phyloP scores from a whole-genome alignment of 2,797 vertebrate species.

The Chloroceryle amazona region DNA sequence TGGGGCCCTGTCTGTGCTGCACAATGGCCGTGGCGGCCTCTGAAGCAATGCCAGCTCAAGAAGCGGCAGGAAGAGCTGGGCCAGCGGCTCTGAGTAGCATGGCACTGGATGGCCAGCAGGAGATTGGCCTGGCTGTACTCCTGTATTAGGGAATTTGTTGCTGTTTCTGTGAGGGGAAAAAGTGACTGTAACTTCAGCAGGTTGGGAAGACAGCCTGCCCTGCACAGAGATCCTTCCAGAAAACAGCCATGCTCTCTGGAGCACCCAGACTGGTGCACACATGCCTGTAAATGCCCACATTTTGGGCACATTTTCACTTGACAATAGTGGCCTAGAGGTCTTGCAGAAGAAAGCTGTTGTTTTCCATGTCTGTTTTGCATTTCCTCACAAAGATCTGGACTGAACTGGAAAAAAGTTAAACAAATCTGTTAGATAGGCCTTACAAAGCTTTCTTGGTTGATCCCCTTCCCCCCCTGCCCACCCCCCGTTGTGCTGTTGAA shows the following conservation, averaged over 20 bases:
- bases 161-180: accelerated
- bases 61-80: neutral
- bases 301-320: constrained; percentile 3
- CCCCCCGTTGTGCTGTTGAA: neutral
- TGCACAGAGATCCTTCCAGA: neutral
- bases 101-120: neutral
- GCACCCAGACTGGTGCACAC: neutral
- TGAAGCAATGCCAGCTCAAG: constrained; percentile 19
- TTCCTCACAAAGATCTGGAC: constrained; percentile 5
- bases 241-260: neutral
- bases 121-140: neutral
- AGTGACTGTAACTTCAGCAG: neutral
- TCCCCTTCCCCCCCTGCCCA: too few relatives aligned
- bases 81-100: accelerated
- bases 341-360: neutral
- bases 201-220: neutral
- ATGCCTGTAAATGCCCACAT: neutral
- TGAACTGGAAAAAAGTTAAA: constrained; percentile 38
- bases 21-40: constrained; percentile 2
- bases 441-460: neutral
- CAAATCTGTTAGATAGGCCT: neutral
- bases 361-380: constrained; percentile 38
- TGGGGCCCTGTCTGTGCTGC: neutral
- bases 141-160: accelerated
- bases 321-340: neutral